Evolutionary conservation across 2,797 vertebrate genomes (phyloP).

Genomic region (Cyclura pinguis): DNA sequence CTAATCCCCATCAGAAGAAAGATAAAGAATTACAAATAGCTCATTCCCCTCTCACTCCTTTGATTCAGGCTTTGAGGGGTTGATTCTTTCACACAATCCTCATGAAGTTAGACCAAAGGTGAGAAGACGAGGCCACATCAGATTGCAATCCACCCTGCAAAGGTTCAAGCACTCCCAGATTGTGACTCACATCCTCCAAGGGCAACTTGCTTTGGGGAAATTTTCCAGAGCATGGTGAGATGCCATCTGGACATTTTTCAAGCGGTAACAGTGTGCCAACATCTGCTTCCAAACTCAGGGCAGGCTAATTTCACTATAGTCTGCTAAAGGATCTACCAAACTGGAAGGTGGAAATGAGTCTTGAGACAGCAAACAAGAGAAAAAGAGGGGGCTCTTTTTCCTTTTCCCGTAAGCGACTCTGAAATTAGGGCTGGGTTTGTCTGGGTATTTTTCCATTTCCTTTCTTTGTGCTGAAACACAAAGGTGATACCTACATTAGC

Average conservation of each 20-base stretch:
- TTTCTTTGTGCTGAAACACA: background rate
- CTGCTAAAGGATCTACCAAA: background rate
- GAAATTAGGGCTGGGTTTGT: background rate
- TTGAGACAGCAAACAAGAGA: background rate
- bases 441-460: background rate
- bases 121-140: background rate
- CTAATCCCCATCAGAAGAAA: no score
- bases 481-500: background rate
- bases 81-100: background rate
- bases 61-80: background rate
- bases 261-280: background rate
- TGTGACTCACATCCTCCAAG: background rate
- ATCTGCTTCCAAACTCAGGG: background rate
- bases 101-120: background rate
- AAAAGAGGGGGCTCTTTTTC: background rate
- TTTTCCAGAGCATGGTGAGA: background rate
- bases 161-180: background rate
- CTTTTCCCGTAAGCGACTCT: background rate
- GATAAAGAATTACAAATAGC: no score
- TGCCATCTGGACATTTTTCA: conserved; percentile 1
- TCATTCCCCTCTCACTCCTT: background rate
- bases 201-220: background rate
- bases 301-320: background rate
- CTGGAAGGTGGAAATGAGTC: background rate
- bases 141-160: background rate